Base-by-base conservation (phyloP, 2,888 invertebrate genomes). In the Blera fallax region DNA sequence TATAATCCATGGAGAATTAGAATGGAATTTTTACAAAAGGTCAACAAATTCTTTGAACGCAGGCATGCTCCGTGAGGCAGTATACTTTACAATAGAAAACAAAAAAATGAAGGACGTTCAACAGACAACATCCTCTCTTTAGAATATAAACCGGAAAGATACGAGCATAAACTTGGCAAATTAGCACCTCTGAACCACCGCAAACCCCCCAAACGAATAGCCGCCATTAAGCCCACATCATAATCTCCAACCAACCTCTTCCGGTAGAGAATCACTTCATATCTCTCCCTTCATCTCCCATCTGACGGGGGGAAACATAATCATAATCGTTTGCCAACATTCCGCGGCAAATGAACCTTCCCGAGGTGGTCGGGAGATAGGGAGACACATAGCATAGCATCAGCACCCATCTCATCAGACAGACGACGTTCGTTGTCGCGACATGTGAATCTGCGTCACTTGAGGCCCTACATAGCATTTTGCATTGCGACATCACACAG, bases 401-500 rank as follows among this genome's bases (percentile, higher is more conserved):
- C 52, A 60, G 27, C 67, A 52, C 52, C 62, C 56, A 81, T 76
- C 58, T 43, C 48, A 24, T 65, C 64, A 69, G 69, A 43, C 60
- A 76, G 70, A 76, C 52, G 50, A 50, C 60, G 27, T 50, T 62
- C 60, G 27, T 50, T 62, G 76, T 70, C 81, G 76, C 50, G 70
- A 73, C 67, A 78, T 67, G 60, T 73, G 83, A 37, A 78, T 78
- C 62, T 72, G 60, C 50, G 50, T 18, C 27, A 34, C 16, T 52
- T 50, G 16, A 48, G 43, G 67, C 18, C 65, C 58, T 58, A 60
- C 14, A 48, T 40, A 21, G 40, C 34, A 27, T 21, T 40, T 65
- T 37, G 60, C 60, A 56, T 83, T 83, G 78, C 83, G 43, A 67
- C 73, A 83, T 48, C 67, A 65, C 27, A 54, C 43, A 21, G 29